Percentiles rank a stretch among this genome's conserved stretches.
Conservation (phyloP, 2,113 vertebrate genomes). For the Oncorhynchus tshawytscha region DNA sequence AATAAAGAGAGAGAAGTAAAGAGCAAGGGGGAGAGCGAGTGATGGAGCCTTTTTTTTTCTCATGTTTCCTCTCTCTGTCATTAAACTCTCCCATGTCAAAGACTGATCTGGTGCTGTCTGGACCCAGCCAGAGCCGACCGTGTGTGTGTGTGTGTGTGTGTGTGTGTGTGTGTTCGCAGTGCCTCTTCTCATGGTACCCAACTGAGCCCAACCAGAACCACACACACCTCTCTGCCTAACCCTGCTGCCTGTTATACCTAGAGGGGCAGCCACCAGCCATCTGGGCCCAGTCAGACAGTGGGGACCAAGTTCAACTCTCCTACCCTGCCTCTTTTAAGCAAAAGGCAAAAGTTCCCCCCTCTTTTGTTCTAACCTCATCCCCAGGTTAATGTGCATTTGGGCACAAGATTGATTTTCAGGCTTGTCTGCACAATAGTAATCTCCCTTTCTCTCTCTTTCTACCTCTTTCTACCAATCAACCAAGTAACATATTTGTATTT, state of each 20-base stretch:
- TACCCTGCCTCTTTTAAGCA: neutral
- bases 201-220: constrained; percentile 24
- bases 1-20: constrained; percentile 1
- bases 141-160: too few relatives aligned
- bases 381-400: too few relatives aligned
- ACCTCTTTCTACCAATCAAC: too few relatives aligned
- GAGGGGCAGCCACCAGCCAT: constrained; percentile 55
- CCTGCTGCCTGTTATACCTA: constrained; percentile 57
- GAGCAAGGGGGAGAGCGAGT: neutral
- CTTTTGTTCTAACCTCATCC: too few relatives aligned
- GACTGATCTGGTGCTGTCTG: constrained; percentile 44
- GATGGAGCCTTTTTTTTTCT: constrained; percentile 40
- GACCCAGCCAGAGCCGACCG: constrained; percentile 19
- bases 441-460: neutral
- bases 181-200: constrained; percentile 53
- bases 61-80: constrained; percentile 72
- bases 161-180: constrained; percentile 14
- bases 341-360: constrained; percentile 2
- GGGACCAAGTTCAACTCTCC: constrained; percentile 27
- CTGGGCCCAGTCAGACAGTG: constrained; percentile 50
- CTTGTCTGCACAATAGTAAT: neutral
- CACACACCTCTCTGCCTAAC: constrained; percentile 15
- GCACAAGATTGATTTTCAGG: too few relatives aligned
- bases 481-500: neutral
- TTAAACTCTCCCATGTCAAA: constrained; percentile 77